Evolutionary conservation across 2,113 vertebrate species (phyloP), one percentile per base, ranked within the genome.

Genomic region (Mobula birostris): DNA sequence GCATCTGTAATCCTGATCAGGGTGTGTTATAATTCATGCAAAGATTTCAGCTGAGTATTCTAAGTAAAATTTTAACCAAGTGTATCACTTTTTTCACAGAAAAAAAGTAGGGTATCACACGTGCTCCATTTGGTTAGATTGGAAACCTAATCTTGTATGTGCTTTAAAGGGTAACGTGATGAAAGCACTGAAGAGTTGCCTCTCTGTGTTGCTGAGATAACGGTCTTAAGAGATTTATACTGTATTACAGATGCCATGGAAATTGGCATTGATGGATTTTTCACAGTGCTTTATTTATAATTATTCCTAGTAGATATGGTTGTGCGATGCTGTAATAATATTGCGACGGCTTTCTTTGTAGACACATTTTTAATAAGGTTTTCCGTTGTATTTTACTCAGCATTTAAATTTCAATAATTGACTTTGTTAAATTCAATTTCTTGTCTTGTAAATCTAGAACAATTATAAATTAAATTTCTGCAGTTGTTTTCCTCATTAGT

Each of bases 271-370:
- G 94, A 94, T 95, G 80, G 78, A 94, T 95, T 95, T 95, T 94
- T 88, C 94, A 94, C 94, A 94, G 4, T 95, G 95, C 95, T 87
- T 95, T 95, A 94, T 95, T 94, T 92, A 85, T 95, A 95, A 94
- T 95, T 94, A 94, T 95, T 95, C 94, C 95, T 94, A 74, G 27
- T 94, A 79, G 94, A 94, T 95, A 70, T 95, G 95, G 94, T 83
- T 56, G 24, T 66, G 74, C 90, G 95, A 95, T 96, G 95, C 95
- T 95, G 93, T 95, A 96, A 96, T 95, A 95, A 94, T 95, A 94
- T 66, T 63, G 70, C 74, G 72, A 56, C 61, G 74, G 70, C 68
- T 93, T 68, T 48, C 72, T 93, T 93, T 76, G 61, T 74, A 93
- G 56, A 48, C 8, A 15, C 90, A 24, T 21, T 36, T 74, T 92